phyloP scores from a whole-genome alignment of 2,797 vertebrate genomes.

The Borostomias antarcticus region DNA sequence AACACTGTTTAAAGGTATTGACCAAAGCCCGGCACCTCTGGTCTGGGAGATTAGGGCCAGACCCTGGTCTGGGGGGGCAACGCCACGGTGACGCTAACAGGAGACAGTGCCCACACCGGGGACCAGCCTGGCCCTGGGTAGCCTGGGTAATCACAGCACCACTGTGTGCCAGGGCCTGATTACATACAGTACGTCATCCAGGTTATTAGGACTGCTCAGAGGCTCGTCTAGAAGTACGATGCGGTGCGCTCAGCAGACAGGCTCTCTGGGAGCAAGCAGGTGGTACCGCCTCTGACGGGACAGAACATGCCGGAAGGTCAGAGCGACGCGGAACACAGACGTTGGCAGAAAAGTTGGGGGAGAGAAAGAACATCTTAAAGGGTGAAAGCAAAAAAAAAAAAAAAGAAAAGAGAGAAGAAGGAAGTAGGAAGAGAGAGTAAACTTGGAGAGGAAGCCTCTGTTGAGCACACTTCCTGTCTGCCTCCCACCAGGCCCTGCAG shows the following conservation, averaged over 20 bases:
- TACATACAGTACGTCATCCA: slow-evolving; percentile 44
- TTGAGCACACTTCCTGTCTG: background rate
- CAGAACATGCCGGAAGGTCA: background rate
- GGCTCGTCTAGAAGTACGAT: slow-evolving; percentile 44
- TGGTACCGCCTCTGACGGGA: background rate
- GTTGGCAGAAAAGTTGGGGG: background rate
- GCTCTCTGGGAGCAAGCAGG: slow-evolving; percentile 6
- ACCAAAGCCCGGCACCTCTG: slow-evolving; percentile 18
- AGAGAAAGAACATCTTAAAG: too few species aligned
- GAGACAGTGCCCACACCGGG: slow-evolving; percentile 3
- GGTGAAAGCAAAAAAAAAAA: too few species aligned
- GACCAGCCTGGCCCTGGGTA: background rate
- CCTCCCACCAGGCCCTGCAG: too few species aligned
- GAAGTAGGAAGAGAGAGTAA: background rate
- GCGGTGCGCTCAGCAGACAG: slow-evolving; percentile 25
- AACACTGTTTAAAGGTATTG: too few species aligned
- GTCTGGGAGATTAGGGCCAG: slow-evolving; percentile 21
- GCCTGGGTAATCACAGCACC: slow-evolving; percentile 30
- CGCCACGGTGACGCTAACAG: slow-evolving; percentile 13
- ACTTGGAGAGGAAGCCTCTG: background rate
- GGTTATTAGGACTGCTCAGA: slow-evolving; percentile 43
- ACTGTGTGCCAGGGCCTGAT: slow-evolving; percentile 48
- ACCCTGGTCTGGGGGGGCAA: background rate
- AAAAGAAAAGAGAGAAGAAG: background rate
- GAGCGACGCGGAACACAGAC: background rate